Evolutionary conservation across 2,113 vertebrate species (phyloP), one percentile per base, ranked within the genome.

Genomic region (Pseudopipra pipra): DNA sequence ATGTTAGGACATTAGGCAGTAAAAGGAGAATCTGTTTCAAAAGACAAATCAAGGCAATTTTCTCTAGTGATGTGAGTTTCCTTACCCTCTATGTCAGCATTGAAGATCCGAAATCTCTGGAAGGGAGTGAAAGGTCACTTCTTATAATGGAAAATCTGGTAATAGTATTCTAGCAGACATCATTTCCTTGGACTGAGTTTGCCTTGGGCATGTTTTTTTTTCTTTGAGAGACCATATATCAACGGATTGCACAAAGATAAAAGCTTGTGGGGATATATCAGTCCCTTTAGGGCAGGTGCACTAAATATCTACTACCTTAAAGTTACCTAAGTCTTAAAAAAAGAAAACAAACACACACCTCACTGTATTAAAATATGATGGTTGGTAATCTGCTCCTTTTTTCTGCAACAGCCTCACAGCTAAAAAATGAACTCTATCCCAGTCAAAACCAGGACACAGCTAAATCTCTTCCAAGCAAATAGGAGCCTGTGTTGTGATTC

Each of bases 41-140:
- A 91, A 78, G 67, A 93, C 33, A 90, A 76, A 94, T 87, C 43
- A 85, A 91, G 31, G 44, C 52, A 63, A 91, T 93, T 84, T 74
- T 84, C 59, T 84, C 43, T 70, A 54, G 11, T 41, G 77, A 89
- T 1, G 1, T 14, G 87, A 71, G n/a, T 46, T 86, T 86, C 82
- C 55, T 90, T 72, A 93, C 9, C 47, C 55, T 67, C 41, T 67
- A 2, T 70, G 65, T 44, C 55, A 95, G 44, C 35, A 88, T 0
- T 52, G 72, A 88, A 90, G 33, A 92, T 59, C 39, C 0, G 10
- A 80, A 92, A 85, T 51, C 72, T 80, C 56, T 80, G 52, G 56
- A 88, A 88, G 21, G 14, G 51, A 86, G 25, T 52, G 39, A 73
- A 91, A 91, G 47, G 63, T 90, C 8, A 0, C 39, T 73, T 83